Conservation (phyloP, 2,113 vertebrate genomes). For the Myrmecobius fasciatus region DNA sequence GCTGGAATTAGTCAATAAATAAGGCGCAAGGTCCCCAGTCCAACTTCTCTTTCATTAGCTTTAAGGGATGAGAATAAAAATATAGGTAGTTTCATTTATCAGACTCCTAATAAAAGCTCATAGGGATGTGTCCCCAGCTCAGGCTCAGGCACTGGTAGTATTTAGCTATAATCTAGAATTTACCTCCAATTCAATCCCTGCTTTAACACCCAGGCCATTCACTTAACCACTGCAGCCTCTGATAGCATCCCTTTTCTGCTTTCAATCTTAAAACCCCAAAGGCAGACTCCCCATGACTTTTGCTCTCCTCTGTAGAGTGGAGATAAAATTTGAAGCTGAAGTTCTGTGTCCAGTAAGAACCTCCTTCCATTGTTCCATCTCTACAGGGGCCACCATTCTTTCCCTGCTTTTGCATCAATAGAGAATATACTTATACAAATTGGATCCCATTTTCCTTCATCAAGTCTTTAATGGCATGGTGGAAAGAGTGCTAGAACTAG, state of each 20-base stretch:
- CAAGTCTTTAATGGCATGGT: neutral
- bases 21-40: conserved; percentile 46
- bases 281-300: neutral
- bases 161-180: neutral
- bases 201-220: neutral
- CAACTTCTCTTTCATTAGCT: conserved; percentile 62
- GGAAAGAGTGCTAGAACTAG: neutral
- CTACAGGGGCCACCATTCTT: neutral
- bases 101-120: conserved; percentile 38
- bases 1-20: conserved; percentile 80
- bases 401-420: neutral
- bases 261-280: neutral
- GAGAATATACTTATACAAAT: neutral
- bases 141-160: neutral
- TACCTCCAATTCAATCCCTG: neutral
- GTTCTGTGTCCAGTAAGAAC: neutral
- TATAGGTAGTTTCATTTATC: conserved; percentile 29
- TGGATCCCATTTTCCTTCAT: neutral
- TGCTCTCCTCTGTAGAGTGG: neutral
- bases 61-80: conserved; percentile 49
- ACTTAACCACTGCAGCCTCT: neutral
- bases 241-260: neutral
- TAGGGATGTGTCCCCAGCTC: neutral
- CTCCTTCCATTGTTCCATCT: neutral
- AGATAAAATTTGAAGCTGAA: neutral